Conservation (phyloP, 2,888 invertebrate genomes). For the Celastrina argiolus region DNA sequence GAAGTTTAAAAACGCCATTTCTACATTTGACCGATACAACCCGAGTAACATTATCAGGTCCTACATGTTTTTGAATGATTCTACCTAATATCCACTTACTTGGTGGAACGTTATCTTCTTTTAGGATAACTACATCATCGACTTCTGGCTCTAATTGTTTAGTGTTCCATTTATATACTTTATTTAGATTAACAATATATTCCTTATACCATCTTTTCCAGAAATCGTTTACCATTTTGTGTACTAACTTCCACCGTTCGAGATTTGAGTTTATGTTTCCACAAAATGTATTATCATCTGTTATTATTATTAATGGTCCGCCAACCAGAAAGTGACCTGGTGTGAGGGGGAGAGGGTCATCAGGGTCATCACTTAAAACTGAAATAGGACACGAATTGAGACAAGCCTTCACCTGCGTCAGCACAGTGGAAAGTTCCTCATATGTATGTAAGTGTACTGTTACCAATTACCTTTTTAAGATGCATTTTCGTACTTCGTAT, state of each 20-base stretch:
- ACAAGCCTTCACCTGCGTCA: slow-evolving; percentile 24
- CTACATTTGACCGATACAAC: slow-evolving; percentile 21
- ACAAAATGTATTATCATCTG: no score
- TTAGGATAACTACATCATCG: neutral
- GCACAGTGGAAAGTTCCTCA: slow-evolving; percentile 22
- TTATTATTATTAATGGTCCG: slow-evolving; percentile 15
- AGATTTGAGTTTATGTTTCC: neutral
- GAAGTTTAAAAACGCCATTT: neutral
- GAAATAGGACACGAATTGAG: slow-evolving; percentile 22
- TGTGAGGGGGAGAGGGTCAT: neutral
- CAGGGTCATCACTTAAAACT: neutral
- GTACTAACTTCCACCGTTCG: neutral
- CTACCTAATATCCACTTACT: slow-evolving; percentile 27
- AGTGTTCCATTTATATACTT: slow-evolving; percentile 30
- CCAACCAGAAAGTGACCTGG: slow-evolving; percentile 19
- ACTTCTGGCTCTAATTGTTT: slow-evolving; percentile 26
- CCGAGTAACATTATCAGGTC: slow-evolving; percentile 28
- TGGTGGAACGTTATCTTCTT: slow-evolving; percentile 1
- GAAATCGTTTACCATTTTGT: slow-evolving; percentile 32
- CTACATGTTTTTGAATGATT: slow-evolving; percentile 27
- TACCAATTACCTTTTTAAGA: slow-evolving; percentile 15
- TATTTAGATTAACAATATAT: slow-evolving; percentile 31
- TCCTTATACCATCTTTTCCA: slow-evolving; percentile 33
- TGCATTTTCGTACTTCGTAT: slow-evolving; percentile 27
- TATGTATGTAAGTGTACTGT: slow-evolving; percentile 15